phyloP scores from a whole-genome alignment of 2,797 vertebrate genomes.

The Allobates femoralis region DNA sequence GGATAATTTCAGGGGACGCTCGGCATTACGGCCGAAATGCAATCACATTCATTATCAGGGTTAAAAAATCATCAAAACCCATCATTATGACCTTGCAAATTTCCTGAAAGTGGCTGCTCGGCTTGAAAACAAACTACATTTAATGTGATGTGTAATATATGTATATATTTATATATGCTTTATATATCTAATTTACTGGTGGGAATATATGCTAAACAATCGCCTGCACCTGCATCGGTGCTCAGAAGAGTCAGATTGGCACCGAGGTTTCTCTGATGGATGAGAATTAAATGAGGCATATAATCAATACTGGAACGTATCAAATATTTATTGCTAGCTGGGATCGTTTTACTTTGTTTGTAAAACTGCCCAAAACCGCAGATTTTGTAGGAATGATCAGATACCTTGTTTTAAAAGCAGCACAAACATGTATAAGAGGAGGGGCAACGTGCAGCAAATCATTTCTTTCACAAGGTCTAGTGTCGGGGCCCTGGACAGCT shows the following conservation, averaged over 20 bases:
- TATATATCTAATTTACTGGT: not conserved
- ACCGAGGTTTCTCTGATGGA: not conserved
- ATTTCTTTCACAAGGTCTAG: not conserved
- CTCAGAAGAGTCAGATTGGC: not conserved
- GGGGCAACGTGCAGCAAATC: not conserved
- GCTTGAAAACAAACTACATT: too few relatives aligned
- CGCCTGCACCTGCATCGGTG: not conserved
- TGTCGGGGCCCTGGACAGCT: too few relatives aligned
- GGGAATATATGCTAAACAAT: not conserved
- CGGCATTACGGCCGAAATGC: constrained; percentile 11
- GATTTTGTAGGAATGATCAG: not conserved
- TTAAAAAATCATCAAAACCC: not conserved
- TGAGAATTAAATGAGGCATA: not conserved
- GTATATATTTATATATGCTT: not conserved
- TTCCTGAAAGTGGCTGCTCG: not conserved
- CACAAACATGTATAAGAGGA: not conserved
- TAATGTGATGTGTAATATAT: not conserved
- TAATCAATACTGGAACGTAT: not conserved
- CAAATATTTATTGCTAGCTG: not conserved
- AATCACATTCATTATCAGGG: constrained; percentile 4
- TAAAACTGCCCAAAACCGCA: not conserved
- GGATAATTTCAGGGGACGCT: constrained; percentile 37
- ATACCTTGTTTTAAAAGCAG: not conserved
- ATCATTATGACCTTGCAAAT: constrained; percentile 11
- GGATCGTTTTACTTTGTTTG: not conserved